These are phyloP conservation scores for Phymatocera aterrima DNA, from an alignment of 2,888 invertebrate species.

Conservation along the genomic window DNA sequence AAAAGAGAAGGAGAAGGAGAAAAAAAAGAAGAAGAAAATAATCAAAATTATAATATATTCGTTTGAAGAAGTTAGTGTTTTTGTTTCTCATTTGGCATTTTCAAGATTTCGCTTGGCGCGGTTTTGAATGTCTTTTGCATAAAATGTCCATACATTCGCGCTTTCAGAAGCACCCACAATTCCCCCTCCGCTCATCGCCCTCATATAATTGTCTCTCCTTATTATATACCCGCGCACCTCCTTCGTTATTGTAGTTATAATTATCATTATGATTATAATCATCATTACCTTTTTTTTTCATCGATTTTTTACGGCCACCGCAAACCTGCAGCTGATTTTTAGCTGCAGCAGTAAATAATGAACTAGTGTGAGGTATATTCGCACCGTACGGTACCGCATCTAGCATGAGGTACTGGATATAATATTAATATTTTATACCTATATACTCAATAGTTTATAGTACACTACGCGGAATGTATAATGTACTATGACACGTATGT, in stretches of 20 bases:
- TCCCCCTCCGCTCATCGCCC: not conserved
- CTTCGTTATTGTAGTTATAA: not conserved
- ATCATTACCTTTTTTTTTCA: not conserved
- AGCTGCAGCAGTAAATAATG: not conserved
- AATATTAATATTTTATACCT: not conserved
- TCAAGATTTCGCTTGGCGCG: not conserved
- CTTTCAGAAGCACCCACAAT: not conserved
- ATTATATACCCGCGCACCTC: not conserved
- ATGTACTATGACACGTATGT: too few species aligned
- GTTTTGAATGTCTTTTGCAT: slow-evolving; percentile 20
- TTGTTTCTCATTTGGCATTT: not conserved
- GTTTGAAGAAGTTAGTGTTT: not conserved
- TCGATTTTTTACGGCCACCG: not conserved
- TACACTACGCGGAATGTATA: too few species aligned
- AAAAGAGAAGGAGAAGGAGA: too few species aligned
- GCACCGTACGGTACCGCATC: too few species aligned
- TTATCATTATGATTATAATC: not conserved
- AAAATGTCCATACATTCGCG: slow-evolving; percentile 22
- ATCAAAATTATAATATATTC: too few species aligned
- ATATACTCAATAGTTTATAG: too few species aligned
- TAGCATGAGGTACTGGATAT: too few species aligned
- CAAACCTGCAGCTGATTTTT: not conserved
- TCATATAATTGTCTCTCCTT: not conserved
- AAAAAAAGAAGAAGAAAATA: too few species aligned
- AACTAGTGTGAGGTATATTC: too few species aligned